These are phyloP conservation scores for Elachura formosa DNA, from an alignment of 2,113 vertebrate species.

Conservation along the genomic window DNA sequence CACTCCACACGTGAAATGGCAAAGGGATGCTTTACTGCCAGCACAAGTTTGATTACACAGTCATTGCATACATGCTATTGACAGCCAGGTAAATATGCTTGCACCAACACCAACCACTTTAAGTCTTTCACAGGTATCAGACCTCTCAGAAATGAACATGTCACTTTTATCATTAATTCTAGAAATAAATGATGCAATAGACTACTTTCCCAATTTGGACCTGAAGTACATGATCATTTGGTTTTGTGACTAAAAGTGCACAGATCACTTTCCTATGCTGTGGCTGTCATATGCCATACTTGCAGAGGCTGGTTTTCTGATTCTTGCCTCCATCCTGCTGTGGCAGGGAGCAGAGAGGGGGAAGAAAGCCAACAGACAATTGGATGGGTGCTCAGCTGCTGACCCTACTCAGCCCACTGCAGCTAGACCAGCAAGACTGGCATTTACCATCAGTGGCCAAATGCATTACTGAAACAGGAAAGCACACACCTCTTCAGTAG, in stretches of 20 bases:
- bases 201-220: neutral
- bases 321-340: neutral
- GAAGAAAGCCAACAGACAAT: neutral
- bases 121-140: neutral
- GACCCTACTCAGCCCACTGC: neutral
- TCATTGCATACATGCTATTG: neutral
- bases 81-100: neutral
- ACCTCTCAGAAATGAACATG: neutral
- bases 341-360: fast-evolving
- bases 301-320: neutral
- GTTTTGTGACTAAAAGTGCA: neutral
- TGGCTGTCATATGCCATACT: neutral
- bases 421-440: neutral
- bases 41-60: neutral
- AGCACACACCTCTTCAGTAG: neutral
- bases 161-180: neutral
- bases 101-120: neutral
- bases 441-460: neutral
- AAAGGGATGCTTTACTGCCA: neutral
- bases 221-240: neutral
- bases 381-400: neutral
- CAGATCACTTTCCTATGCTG: neutral
- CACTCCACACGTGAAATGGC: neutral
- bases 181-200: neutral
- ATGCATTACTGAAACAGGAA: neutral